Base-by-base conservation (phyloP, 2,113 vertebrate genomes). In the Tragelaphus imberbis region DNA sequence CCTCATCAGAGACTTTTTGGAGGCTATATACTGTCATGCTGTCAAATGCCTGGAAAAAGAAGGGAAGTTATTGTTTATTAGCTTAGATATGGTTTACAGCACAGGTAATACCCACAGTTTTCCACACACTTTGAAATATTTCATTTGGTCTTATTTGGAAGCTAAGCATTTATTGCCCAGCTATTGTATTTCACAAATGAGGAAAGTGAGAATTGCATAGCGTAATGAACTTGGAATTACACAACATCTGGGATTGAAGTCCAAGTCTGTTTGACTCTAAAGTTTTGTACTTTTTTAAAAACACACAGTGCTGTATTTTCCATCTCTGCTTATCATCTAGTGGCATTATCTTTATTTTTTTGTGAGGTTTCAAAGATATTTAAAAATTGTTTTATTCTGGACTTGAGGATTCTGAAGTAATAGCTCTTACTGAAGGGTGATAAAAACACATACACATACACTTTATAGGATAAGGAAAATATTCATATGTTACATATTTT, bases 321-420 rank as follows among this genome's bases (percentile, higher is more conserved):
- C 28, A 77, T 92, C 16, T 89, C 49, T 92, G 13, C 77, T 84
- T 91, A 84, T 97, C 68, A 93, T 96, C 14, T 90, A 65, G 5
- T 93, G 71, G 51, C 56, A 49, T 93, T 97, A 65, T 94, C 55
- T 75, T 95, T 93, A 6, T 71, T 90, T 92, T 71, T 56, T 79
- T 86, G 14, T 92, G 59, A 93, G 47, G 17, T 44, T 97, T 97
- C 85, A 88, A 56, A 89, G 51, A 82, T 88, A 56, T 40, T 40
- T 84, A 53, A 40, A 91, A n/a, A 49, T 75, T 58, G 21, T 80
- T 94, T 90, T 91, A 88, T 95, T 92, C 36, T 92, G 49, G 19
- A 96, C 75, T 94, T 97, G 2, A 91, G 58, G 59, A 86, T 93
- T 97, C 91, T 94, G 86, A 94, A 92, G 17, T 92, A 88, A 27